These are phyloP conservation scores for Junonia oenone DNA, from an alignment of 2,888 invertebrate genomes.

Conservation along the genomic window DNA sequence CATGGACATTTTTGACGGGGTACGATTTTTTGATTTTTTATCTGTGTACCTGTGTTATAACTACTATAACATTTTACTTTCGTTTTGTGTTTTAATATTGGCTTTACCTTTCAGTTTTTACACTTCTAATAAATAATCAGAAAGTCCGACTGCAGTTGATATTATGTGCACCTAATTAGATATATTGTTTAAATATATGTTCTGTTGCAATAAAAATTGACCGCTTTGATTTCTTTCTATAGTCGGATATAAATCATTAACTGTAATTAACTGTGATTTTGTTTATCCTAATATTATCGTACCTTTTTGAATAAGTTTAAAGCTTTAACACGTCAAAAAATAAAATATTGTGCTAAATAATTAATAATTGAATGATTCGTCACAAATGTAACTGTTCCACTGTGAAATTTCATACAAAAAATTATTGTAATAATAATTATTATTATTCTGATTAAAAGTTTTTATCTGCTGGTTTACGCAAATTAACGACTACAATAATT, in stretches of 20 bases:
- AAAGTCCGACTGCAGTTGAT: neutral
- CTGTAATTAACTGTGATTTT: neutral
- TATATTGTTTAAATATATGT: neutral
- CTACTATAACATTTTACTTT: constrained; percentile 20
- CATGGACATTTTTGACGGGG: constrained; percentile 97
- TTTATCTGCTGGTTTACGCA: neutral
- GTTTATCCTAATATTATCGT: neutral
- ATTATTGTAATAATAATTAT: too few relatives aligned
- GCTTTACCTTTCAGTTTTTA: constrained; percentile 21
- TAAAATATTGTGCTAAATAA: neutral
- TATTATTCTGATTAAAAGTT: too few relatives aligned
- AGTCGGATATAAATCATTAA: neutral
- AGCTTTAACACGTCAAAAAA: neutral
- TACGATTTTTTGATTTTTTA: constrained; percentile 81
- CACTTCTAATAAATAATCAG: neutral
- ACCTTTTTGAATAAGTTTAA: neutral
- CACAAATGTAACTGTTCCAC: neutral
- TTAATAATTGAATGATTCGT: neutral
- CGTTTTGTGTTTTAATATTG: constrained; percentile 15
- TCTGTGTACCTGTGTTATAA: constrained; percentile 61
- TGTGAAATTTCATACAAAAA: neutral
- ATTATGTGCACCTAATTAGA: neutral
- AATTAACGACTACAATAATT: neutral
- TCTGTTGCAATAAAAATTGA: neutral
- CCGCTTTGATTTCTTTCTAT: neutral